Percentiles rank a stretch among this genome's conserved stretches.
These are phyloP conservation scores for Battus philenor DNA, from an alignment of 1,140 invertebrate genomes.

Conservation along the genomic window DNA sequence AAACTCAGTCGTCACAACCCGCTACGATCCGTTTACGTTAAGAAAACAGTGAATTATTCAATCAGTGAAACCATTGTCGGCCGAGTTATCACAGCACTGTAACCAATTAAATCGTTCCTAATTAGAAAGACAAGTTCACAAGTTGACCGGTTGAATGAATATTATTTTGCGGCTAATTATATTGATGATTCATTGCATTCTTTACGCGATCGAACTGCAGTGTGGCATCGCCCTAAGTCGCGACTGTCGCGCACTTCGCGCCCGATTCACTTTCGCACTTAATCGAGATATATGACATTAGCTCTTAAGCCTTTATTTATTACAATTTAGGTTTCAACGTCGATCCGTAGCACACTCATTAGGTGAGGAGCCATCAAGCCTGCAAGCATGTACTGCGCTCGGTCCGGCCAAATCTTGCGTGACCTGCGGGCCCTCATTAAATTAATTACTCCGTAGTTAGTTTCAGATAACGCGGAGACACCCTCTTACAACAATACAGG, in stretches of 20 bases:
- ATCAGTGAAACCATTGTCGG: too few relatives aligned
- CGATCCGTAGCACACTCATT: conserved; percentile 67
- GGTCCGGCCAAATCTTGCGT: not conserved
- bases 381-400: too few relatives aligned
- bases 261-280: conserved; percentile 58
- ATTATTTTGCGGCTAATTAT: too few relatives aligned
- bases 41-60: too few relatives aligned
- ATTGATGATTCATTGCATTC: too few relatives aligned
- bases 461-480: conserved; percentile 57
- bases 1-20: too few relatives aligned
- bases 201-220: too few relatives aligned
- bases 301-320: conserved; percentile 71
- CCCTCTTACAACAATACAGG: conserved; percentile 65
- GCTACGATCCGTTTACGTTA: too few relatives aligned
- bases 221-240: conserved; percentile 18
- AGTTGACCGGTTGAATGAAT: too few relatives aligned
- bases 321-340: conserved; percentile 53
- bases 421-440: conserved; percentile 51
- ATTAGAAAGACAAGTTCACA: too few relatives aligned
- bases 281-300: conserved; percentile 72
- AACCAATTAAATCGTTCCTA: too few relatives aligned
- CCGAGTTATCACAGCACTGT: too few relatives aligned
- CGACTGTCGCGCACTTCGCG: conserved; percentile 21
- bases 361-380: conserved; percentile 10
- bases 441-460: conserved; percentile 70